Conservation (phyloP, 2,888 invertebrate species). For the Salticus scenicus region DNA sequence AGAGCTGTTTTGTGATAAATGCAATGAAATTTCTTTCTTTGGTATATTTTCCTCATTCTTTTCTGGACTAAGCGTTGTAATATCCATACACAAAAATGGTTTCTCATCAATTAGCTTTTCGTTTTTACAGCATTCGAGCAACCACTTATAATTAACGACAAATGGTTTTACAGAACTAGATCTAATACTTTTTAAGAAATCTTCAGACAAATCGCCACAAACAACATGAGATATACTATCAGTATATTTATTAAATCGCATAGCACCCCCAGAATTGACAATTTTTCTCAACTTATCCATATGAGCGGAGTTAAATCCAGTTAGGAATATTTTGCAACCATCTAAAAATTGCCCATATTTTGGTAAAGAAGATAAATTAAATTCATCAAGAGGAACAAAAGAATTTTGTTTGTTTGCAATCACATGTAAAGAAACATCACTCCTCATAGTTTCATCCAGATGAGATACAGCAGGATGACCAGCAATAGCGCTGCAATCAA, state of each 20-base stretch:
- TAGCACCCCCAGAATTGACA: slow-evolving; percentile 87
- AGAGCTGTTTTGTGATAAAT: not conserved
- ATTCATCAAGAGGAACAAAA: slow-evolving; percentile 73
- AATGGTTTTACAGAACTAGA: slow-evolving; percentile 76
- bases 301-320: slow-evolving; percentile 81
- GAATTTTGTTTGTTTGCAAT: slow-evolving; percentile 24
- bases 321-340: slow-evolving; percentile 87
- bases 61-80: slow-evolving; percentile 30
- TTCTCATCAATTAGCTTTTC: slow-evolving; percentile 79
- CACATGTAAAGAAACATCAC: slow-evolving; percentile 17
- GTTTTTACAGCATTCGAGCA: slow-evolving; percentile 83
- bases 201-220: slow-evolving; percentile 79
- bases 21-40: not conserved
- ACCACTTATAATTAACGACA: slow-evolving; percentile 84
- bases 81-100: slow-evolving; percentile 48
- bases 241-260: slow-evolving; percentile 84
- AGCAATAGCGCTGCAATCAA: slow-evolving; percentile 72
- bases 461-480: slow-evolving; percentile 73
- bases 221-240: slow-evolving; percentile 88
- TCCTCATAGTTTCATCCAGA: slow-evolving; percentile 73
- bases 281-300: slow-evolving; percentile 82
- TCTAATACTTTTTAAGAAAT: slow-evolving; percentile 73
- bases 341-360: slow-evolving; percentile 88
- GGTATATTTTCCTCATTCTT: not conserved
- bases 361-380: slow-evolving; percentile 82